These are phyloP conservation scores for Pristionchus maxplancki DNA, from an alignment of 2,888 invertebrate genomes.

Conservation along the genomic window DNA sequence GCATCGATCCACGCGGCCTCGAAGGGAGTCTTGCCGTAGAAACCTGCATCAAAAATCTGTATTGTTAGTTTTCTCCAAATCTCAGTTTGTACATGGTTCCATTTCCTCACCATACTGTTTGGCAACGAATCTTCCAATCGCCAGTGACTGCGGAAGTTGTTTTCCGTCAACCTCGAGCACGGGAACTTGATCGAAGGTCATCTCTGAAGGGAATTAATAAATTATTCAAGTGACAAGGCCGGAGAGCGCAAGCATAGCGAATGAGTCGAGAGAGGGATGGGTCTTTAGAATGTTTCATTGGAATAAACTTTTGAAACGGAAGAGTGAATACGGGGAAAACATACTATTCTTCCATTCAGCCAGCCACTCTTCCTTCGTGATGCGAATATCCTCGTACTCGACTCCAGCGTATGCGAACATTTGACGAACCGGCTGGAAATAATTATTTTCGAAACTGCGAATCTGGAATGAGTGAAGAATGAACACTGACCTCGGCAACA, in stretches of 20 bases:
- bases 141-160: not conserved
- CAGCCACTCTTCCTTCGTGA: conserved; percentile 36
- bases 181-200: conserved; percentile 41
- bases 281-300: not conserved
- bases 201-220: conserved; percentile 9
- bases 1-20: conserved; percentile 46
- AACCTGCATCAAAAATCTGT: not conserved
- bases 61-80: too few species aligned
- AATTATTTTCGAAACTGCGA: not conserved
- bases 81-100: too few species aligned
- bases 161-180: conserved; percentile 37
- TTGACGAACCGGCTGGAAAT: conserved; percentile 37
- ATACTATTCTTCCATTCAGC: conserved; percentile 12
- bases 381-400: conserved; percentile 48
- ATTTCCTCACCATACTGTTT: conserved; percentile 23
- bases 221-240: not conserved
- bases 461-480: not conserved
- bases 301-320: not conserved
- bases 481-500: not conserved
- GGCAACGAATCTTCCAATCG: conserved; percentile 34
- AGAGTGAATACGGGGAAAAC: not conserved
- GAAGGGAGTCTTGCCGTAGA: conserved; percentile 28
- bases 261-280: not conserved
- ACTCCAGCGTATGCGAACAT: conserved; percentile 49
- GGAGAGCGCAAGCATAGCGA: too few species aligned